phyloP scores from a whole-genome alignment of 2,113 vertebrate genomes.

The Callionymus lyra region DNA sequence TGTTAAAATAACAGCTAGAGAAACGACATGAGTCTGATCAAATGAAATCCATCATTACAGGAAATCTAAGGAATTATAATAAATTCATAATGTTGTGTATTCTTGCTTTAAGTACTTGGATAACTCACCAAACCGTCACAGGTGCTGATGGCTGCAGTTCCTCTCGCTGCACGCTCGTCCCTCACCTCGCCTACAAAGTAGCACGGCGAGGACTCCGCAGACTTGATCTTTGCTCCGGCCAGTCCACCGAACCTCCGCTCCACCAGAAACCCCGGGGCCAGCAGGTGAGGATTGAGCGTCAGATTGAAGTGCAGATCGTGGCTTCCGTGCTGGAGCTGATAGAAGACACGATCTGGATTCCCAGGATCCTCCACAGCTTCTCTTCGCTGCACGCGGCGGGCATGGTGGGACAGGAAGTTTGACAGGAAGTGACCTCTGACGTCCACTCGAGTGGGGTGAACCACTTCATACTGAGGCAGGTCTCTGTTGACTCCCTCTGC shows the following conservation, averaged over 20 bases:
- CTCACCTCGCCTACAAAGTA: slow-evolving; percentile 82
- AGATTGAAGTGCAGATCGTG: slow-evolving; percentile 79
- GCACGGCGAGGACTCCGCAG: slow-evolving; percentile 54
- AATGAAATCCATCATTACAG: too few species aligned
- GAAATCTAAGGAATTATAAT: too few species aligned
- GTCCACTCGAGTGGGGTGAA: slow-evolving; percentile 80
- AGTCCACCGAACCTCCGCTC: slow-evolving; percentile 74
- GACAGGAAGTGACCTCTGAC: slow-evolving; percentile 82
- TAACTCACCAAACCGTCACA: slow-evolving; percentile 87
- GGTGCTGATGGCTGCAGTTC: slow-evolving; percentile 80
- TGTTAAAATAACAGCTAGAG: too few species aligned
- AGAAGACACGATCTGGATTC: slow-evolving; percentile 62
- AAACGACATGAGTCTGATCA: too few species aligned
- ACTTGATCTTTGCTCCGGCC: slow-evolving; percentile 51
- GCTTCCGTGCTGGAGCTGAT: slow-evolving; percentile 67
- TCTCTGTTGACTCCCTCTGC: slow-evolving; percentile 39
- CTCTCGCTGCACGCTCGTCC: slow-evolving; percentile 45
- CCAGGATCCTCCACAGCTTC: slow-evolving; percentile 40
- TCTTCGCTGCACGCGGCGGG: slow-evolving; percentile 66
- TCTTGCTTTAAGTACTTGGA: background rate
- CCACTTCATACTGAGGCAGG: slow-evolving; percentile 68
- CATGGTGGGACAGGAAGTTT: slow-evolving; percentile 75
- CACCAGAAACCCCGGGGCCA: slow-evolving; percentile 78
- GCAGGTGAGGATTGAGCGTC: slow-evolving; percentile 74
- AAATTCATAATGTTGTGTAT: too few species aligned